Evolutionary conservation across 2,113 vertebrate genomes (phyloP).

Genomic region (Myotis lucifugus): DNA sequence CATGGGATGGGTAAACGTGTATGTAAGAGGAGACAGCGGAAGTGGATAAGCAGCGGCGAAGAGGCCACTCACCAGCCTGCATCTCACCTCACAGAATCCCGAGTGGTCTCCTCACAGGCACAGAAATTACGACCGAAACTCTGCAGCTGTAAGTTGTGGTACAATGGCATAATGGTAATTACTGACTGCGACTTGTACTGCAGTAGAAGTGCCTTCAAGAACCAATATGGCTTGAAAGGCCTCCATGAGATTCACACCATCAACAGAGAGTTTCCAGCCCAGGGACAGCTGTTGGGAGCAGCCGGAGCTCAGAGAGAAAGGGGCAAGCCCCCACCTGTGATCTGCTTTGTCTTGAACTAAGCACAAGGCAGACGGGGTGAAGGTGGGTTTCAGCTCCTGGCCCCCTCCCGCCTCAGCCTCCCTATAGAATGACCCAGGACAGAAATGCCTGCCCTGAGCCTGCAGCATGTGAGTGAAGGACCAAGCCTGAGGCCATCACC

Average conservation of each 20-base stretch:
- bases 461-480: neutral
- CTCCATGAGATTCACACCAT: neutral
- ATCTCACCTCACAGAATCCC: neutral
- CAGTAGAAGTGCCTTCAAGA: neutral
- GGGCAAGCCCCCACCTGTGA: neutral
- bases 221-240: neutral
- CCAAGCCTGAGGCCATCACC: neutral
- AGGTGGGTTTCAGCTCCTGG: neutral
- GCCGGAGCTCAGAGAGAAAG: neutral
- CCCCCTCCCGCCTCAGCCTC: neutral
- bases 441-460: neutral
- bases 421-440: neutral
- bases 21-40: neutral
- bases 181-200: neutral
- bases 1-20: fast-evolving
- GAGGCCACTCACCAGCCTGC: fast-evolving
- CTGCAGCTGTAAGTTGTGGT: neutral
- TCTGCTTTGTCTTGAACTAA: neutral
- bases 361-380: neutral
- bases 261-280: neutral
- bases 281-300: neutral
- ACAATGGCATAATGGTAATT: neutral
- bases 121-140: neutral
- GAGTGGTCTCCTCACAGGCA: neutral
- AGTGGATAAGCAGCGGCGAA: too few relatives aligned